Evolutionary conservation across 2,888 invertebrate species (phyloP), one percentile per base, ranked within the genome.

Genomic region (Agonopterix subpropinquella): DNA sequence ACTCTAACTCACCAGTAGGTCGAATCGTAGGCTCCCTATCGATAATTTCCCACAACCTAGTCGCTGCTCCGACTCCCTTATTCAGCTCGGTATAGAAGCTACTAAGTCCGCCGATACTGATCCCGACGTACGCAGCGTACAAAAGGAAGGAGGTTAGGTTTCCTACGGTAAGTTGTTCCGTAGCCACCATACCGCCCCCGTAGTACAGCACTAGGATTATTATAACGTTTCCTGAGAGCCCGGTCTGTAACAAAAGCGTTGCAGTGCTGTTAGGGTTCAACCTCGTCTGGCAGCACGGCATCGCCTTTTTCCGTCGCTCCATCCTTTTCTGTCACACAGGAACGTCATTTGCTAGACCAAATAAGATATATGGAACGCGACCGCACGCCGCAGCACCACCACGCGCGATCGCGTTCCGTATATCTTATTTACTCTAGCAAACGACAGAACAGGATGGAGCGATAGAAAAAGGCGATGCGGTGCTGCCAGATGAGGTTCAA

Each of bases 51-150:
- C 97, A 98, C 18, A 99, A 88, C 48, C 98, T 90, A 0, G 93
- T 91, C 2, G 96, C 96, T 0, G 98, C 97, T 0, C 98, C 99
- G 2, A 99, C 80, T 0, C 97, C 98, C 71, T 95, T 95, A 84
- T 98, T 98, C 55, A 98, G 75, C 70, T 98, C 98, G 0, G 97
- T 94, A 73, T 98, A 99, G 78, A 98, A 98, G 59, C 93, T 94
- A 44, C 96, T 95, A n/a, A 98, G 74, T 9, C 97, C 97, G 44
- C 94, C 94, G 41, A 98, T 92, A 41, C 98, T 96, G 36, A 98
- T 91, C 9, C 97, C 97, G 11, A 97, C 95, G 66, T 98, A 98
- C 0, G 95, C 97, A 0, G 98, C 98, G 70, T 99, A 99, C 10
- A 99, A 80, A 9, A 99, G 89, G 80, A 99, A 99, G 0, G 98